A percentile compares a stretch with the other conserved stretches of the same genome.
phyloP scores from a whole-genome alignment of 2,113 vertebrate genomes.

The Colinus virginianus region DNA sequence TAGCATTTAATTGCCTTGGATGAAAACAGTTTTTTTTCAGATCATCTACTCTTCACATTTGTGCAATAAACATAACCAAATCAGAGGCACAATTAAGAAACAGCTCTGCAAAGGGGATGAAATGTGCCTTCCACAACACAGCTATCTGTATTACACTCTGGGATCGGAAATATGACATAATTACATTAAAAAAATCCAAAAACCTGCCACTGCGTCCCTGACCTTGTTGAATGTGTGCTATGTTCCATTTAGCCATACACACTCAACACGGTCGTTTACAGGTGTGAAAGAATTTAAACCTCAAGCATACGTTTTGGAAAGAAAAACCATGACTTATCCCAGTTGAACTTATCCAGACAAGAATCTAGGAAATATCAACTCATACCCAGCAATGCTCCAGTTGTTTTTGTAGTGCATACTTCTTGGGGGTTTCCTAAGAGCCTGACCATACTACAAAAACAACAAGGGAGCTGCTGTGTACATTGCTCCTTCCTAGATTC shows the following conservation, averaged over 20 bases:
- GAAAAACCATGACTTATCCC: conserved; percentile 29
- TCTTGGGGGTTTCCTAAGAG: conserved; percentile 68
- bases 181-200: background rate
- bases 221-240: conserved; percentile 2
- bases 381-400: background rate
- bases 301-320: conserved; percentile 7
- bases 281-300: conserved; percentile 55
- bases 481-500: conserved; percentile 34
- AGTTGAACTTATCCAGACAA: conserved; percentile 59
- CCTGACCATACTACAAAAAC: conserved; percentile 62
- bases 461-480: conserved; percentile 55
- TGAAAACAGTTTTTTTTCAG: conserved; percentile 24
- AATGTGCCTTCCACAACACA: background rate
- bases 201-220: background rate
- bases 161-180: conserved; percentile 11
- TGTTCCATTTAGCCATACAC: background rate
- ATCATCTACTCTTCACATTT: background rate
- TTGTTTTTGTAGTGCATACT: conserved; percentile 62
- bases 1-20: background rate
- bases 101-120: background rate
- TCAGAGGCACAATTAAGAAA: background rate
- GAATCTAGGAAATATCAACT: conserved; percentile 64
- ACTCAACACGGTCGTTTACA: conserved; percentile 31
- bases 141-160: background rate
- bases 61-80: conserved; percentile 4